Conservation (phyloP, 2,797 vertebrate genomes). For the Lates japonicus region DNA sequence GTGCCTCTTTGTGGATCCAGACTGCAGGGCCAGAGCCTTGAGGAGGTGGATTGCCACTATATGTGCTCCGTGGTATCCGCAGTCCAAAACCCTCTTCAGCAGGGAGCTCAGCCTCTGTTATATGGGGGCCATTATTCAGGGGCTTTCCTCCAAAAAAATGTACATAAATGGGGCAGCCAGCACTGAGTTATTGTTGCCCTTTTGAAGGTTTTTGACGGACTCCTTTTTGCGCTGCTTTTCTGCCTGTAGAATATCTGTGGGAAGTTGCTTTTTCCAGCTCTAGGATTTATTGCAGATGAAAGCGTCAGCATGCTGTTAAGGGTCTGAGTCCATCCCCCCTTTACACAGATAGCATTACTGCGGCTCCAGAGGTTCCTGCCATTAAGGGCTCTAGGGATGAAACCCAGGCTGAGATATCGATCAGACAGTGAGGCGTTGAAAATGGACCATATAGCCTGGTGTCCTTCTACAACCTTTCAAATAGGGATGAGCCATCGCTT, state of each 20-base stretch:
- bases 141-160: slow-evolving; percentile 66
- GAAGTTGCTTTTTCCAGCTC: slow-evolving; percentile 81
- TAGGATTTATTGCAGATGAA: slow-evolving; percentile 89
- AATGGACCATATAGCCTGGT: slow-evolving; percentile 86
- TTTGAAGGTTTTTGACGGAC: slow-evolving; percentile 76
- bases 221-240: slow-evolving; percentile 67
- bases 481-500: slow-evolving; percentile 60
- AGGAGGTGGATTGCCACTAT: slow-evolving; percentile 78
- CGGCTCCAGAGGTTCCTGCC: slow-evolving; percentile 95
- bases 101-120: slow-evolving; percentile 78
- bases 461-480: slow-evolving; percentile 77
- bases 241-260: slow-evolving; percentile 65
- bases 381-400: slow-evolving; percentile 96
- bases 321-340: slow-evolving; percentile 87
- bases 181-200: slow-evolving; percentile 71
- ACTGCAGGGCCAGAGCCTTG: slow-evolving; percentile 68
- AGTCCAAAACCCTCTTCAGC: slow-evolving; percentile 80
- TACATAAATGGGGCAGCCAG: slow-evolving; percentile 66
- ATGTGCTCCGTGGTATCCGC: slow-evolving; percentile 79
- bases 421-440: slow-evolving; percentile 91
- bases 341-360: slow-evolving; percentile 95
- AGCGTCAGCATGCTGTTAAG: slow-evolving; percentile 88
- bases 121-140: slow-evolving; percentile 79
- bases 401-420: slow-evolving; percentile 97
- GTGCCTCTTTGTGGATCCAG: slow-evolving; percentile 83